These are phyloP conservation scores for Aegithalos caudatus DNA, from an alignment of 2,113 vertebrate species.

Conservation along the genomic window DNA sequence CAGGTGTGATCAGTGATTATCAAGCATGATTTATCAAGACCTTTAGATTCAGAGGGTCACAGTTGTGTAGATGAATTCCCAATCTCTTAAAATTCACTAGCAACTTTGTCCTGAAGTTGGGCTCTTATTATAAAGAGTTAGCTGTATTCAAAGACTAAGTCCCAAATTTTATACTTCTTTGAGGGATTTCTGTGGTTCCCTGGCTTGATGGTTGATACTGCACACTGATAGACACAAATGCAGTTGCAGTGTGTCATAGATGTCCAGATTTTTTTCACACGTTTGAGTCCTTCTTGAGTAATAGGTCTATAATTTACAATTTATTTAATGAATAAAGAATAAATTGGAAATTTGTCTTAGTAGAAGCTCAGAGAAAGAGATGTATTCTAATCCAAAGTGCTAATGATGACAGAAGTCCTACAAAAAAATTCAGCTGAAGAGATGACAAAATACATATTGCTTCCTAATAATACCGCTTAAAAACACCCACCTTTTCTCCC, in stretches of 20 bases:
- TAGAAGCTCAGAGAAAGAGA: neutral
- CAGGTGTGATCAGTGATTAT: neutral
- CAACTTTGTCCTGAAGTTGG: neutral
- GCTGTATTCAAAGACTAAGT: neutral
- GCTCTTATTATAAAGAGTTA: neutral
- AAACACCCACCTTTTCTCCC: neutral
- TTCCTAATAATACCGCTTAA: neutral
- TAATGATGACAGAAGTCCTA: neutral
- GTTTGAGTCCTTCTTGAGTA: neutral
- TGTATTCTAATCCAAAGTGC: neutral
- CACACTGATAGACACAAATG: neutral
- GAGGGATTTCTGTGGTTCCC: neutral
- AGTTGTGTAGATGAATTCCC: neutral
- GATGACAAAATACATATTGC: neutral
- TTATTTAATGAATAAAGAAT: neutral
- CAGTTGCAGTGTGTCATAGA: neutral
- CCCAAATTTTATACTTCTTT: neutral
- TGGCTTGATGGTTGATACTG: neutral
- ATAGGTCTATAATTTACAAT: neutral
- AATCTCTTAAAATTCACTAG: neutral
- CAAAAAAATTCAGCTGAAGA: neutral
- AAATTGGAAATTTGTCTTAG: neutral
- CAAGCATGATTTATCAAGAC: neutral
- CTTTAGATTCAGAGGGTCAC: neutral
- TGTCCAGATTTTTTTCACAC: neutral